Conservation (phyloP, 2,797 vertebrate genomes). For the Amblyopsis hoosieri region DNA sequence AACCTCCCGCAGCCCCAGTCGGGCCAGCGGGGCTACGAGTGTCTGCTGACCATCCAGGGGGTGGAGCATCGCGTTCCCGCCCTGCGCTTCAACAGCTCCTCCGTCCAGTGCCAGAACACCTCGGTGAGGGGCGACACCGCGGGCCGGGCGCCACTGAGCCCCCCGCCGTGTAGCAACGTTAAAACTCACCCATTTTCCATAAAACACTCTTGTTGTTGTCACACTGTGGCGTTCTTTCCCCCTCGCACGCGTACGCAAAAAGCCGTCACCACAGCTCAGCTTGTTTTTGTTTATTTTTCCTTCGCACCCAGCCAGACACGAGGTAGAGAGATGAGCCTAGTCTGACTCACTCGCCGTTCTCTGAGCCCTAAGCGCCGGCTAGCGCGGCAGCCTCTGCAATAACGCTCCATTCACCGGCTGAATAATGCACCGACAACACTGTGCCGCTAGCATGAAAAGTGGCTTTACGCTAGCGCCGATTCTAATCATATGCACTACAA, state of each 20-base stretch:
- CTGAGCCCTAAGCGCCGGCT: not conserved
- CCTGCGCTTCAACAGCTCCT: conserved; percentile 96
- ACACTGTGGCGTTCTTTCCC: not conserved
- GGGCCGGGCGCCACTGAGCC: not conserved
- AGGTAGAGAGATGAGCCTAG: conserved; percentile 36
- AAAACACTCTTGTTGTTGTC: conserved; percentile 23
- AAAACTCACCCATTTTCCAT: conserved; percentile 19
- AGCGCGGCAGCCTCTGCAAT: conserved; percentile 26
- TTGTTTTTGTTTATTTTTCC: conserved; percentile 4
- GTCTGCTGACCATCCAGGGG: conserved; percentile 92
- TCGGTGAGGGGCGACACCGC: conserved; percentile 81
- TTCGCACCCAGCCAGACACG: conserved; percentile 17
- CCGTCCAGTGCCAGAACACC: conserved; percentile 97
- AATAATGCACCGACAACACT: conserved; percentile 57
- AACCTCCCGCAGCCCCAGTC: conserved; percentile 97
- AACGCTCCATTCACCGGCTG: conserved; percentile 52
- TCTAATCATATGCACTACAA: conserved; percentile 68
- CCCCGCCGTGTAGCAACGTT: not conserved
- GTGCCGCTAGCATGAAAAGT: conserved; percentile 52
- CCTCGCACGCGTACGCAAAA: not conserved
- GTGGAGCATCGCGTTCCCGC: conserved; percentile 91
- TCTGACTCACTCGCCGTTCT: conserved; percentile 39
- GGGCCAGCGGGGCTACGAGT: conserved; percentile 93
- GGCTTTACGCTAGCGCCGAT: conserved; percentile 61
- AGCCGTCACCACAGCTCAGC: conserved; percentile 19